Conservation (phyloP, 2,797 vertebrate species). For the Spea hammondii region DNA sequence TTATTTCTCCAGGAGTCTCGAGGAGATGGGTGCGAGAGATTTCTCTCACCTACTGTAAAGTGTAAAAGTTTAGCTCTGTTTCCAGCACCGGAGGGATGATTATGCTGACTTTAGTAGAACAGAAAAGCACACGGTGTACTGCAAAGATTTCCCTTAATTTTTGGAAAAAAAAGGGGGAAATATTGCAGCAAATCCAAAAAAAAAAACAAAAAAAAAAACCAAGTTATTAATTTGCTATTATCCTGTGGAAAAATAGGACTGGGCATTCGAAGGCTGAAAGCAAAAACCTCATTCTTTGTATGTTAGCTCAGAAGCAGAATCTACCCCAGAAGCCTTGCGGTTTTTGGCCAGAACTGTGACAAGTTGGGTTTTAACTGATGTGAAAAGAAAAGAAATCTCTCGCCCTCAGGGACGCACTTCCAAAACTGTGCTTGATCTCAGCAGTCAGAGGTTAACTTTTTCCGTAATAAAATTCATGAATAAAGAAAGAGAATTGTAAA, state of each 20-base stretch:
- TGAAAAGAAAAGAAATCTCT: constrained; percentile 7
- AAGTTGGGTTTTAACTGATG: constrained; percentile 24
- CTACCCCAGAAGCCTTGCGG: constrained; percentile 57
- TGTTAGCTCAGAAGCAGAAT: constrained; percentile 56
- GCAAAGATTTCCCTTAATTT: constrained; percentile 38
- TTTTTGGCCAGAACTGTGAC: constrained; percentile 32
- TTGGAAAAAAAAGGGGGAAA: not conserved
- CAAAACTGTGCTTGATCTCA: constrained; percentile 17
- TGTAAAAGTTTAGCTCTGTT: constrained; percentile 24
- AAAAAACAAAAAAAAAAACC: constrained; percentile 30
- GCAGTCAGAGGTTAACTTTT: constrained; percentile 14
- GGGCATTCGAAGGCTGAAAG: constrained; percentile 58
- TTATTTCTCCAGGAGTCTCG: no score
- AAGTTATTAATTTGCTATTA: constrained; percentile 59
- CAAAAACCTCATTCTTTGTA: constrained; percentile 56
- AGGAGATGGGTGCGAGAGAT: no score
- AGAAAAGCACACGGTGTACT: not conserved
- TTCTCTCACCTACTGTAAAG: not conserved
- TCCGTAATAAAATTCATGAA: constrained; percentile 12
- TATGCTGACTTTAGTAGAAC: constrained; percentile 32
- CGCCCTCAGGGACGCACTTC: not conserved
- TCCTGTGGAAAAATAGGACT: constrained; percentile 42
- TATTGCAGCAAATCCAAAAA: constrained; percentile 15
- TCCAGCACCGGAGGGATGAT: constrained; percentile 14
- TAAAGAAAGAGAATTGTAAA: constrained; percentile 10